phyloP scores from a whole-genome alignment of 2,797 vertebrate species.

The Lepus oiostolus region DNA sequence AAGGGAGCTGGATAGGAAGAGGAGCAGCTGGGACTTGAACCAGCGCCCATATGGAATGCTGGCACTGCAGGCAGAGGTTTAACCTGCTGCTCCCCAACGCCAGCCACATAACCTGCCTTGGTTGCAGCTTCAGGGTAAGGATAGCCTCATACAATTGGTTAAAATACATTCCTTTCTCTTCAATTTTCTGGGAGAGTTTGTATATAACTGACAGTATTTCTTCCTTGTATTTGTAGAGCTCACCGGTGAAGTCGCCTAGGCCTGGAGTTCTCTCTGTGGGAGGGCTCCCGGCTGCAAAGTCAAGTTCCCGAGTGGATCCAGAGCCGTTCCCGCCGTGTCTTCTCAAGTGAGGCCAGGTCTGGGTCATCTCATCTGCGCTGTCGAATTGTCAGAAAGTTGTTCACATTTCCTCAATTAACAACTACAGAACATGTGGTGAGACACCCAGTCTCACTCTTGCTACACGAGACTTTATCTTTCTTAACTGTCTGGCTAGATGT shows the following conservation, averaged over 20 bases:
- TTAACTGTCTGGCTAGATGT: background rate
- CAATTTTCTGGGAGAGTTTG: background rate
- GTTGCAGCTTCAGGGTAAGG: background rate
- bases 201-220: background rate
- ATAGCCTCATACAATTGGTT: background rate
- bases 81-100: no score
- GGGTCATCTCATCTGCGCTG: background rate
- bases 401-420: background rate
- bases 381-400: background rate
- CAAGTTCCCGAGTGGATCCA: background rate
- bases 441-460: background rate
- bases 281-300: background rate
- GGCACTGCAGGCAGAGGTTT: no score
- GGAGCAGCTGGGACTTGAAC: no score
- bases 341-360: background rate
- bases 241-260: background rate
- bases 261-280: slow-evolving; percentile 4
- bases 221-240: background rate
- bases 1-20: no score
- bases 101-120: no score
- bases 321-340: slow-evolving; percentile 12
- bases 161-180: background rate
- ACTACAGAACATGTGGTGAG: background rate
- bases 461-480: background rate
- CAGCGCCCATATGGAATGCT: no score